Evolutionary conservation across 2,113 vertebrate genomes (phyloP).

Genomic region (Zingel zingel): DNA sequence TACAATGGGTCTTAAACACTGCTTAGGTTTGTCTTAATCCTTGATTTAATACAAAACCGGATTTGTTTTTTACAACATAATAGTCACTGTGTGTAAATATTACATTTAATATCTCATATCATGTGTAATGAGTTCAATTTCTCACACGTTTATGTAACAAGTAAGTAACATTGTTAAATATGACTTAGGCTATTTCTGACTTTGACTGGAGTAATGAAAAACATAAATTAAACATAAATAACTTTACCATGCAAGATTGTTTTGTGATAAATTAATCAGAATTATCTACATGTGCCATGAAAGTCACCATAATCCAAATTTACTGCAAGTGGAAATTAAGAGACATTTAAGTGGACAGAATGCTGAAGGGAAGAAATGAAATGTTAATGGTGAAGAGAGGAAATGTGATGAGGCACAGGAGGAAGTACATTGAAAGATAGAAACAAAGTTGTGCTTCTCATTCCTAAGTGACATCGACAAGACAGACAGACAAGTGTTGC

Average conservation of each 20-base stretch:
- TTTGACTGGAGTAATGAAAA: background rate
- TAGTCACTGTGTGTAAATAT: background rate
- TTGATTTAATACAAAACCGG: background rate
- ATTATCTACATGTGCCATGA: background rate
- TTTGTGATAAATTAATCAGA: background rate
- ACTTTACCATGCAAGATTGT: background rate
- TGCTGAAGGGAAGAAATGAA: too few species aligned
- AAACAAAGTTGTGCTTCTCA: background rate
- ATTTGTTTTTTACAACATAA: background rate
- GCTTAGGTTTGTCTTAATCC: background rate
- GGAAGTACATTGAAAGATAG: background rate
- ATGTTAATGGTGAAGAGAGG: too few species aligned
- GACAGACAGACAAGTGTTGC: background rate
- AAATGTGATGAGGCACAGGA: background rate
- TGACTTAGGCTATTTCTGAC: background rate
- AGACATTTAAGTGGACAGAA: background rate
- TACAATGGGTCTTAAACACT: conserved; percentile 1
- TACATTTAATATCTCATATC: background rate
- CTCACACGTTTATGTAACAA: background rate
- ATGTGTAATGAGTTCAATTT: background rate
- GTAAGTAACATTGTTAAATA: background rate
- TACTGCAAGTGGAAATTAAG: background rate
- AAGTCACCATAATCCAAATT: background rate
- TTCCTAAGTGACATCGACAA: background rate
- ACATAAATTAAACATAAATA: background rate